Conservation (phyloP, 1,140 invertebrate species). For the Coelopa frigida region DNA sequence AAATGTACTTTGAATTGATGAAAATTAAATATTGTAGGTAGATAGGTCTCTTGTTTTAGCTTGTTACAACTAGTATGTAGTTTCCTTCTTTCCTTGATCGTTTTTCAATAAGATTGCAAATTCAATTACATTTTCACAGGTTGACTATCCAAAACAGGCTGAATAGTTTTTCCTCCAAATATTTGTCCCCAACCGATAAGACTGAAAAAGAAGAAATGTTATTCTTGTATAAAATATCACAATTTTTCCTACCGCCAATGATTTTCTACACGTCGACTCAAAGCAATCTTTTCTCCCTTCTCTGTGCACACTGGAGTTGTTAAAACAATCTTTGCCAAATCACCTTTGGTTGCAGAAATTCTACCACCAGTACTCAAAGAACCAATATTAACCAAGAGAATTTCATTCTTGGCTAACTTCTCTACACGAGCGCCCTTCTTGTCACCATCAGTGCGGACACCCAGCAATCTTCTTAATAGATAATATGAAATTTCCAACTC, state of each 20-base stretch:
- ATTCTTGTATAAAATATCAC: neutral
- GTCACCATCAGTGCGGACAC: constrained; percentile 96
- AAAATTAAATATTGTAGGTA: no score
- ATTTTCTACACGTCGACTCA: constrained; percentile 96
- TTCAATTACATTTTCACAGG: neutral
- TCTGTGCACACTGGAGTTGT: constrained; percentile 98
- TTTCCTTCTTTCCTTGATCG: no score
- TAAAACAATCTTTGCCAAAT: constrained; percentile 95
- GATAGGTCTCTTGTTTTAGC: no score
- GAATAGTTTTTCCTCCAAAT: constrained; percentile 67
- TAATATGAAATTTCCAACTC: constrained; percentile 99
- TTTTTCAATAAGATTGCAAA: constrained; percentile 3
- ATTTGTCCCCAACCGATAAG: constrained; percentile 97
- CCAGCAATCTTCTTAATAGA: constrained; percentile 86
- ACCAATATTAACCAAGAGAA: constrained; percentile 97
- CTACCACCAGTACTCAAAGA: constrained; percentile 96
- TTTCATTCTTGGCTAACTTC: constrained; percentile 80
- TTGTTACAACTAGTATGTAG: no score
- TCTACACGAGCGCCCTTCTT: constrained; percentile 97
- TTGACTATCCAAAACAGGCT: constrained; percentile 24
- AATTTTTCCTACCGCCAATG: constrained; percentile 81
- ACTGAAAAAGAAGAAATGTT: constrained; percentile 47
- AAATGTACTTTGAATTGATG: no score
- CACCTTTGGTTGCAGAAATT: constrained; percentile 91
- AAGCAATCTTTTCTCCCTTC: constrained; percentile 96